Evolutionary conservation across 2,113 vertebrate genomes (phyloP).

Genomic region (Salminus brasiliensis): DNA sequence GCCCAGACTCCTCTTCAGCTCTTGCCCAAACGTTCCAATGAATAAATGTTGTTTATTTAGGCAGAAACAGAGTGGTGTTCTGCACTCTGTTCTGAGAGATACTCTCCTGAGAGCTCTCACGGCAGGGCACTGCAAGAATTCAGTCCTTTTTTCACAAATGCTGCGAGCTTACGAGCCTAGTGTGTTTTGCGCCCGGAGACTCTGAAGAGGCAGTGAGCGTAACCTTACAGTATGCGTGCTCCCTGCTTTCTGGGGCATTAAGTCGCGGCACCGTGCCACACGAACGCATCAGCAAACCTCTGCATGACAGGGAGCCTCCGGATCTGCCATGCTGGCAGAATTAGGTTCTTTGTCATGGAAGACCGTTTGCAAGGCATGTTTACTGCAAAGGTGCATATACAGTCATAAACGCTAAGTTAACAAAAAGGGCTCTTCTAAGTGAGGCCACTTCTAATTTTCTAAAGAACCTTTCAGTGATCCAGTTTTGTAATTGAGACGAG

Average conservation of each 20-base stretch:
- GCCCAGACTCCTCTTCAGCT: neutral
- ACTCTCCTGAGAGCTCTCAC: constrained; percentile 21
- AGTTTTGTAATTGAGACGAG: neutral
- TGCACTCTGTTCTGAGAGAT: constrained; percentile 30
- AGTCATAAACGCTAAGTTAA: neutral
- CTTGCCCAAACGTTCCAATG: constrained; percentile 3
- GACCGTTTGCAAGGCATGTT: neutral
- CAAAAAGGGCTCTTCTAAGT: neutral
- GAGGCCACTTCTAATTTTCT: neutral
- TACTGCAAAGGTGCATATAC: neutral
- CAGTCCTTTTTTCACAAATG: constrained; percentile 34
- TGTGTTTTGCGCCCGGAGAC: constrained; percentile 31
- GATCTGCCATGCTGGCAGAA: constrained; percentile 18
- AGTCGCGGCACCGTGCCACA: constrained; percentile 27
- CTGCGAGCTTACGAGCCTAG: constrained; percentile 24
- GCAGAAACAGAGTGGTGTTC: constrained; percentile 23
- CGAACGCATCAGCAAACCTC: constrained; percentile 15
- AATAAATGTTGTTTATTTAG: constrained; percentile 32
- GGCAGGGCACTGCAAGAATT: constrained; percentile 8
- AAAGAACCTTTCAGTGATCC: neutral
- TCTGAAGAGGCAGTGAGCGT: constrained; percentile 31
- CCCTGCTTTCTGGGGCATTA: constrained; percentile 46
- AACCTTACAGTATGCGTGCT: constrained; percentile 36
- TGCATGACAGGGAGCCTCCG: constrained; percentile 41
- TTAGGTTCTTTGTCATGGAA: constrained; percentile 14